A percentile compares a stretch with the other conserved stretches of the same genome.
phyloP scores from a whole-genome alignment of 2,797 vertebrate species.

The Kryptolebias ocellatus region DNA sequence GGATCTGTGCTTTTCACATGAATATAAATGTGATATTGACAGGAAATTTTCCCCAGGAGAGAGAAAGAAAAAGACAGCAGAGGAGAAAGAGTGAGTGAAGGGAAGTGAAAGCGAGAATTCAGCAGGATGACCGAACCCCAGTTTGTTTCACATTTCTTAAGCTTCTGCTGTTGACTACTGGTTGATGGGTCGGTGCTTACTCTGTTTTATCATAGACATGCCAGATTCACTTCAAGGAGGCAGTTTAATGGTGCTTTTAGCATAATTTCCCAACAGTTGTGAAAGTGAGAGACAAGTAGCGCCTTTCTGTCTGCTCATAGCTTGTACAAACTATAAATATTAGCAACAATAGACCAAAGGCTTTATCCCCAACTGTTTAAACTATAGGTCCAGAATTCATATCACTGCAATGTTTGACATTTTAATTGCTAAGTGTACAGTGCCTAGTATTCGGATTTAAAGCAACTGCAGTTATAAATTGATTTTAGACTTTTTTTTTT shows the following conservation, averaged over 20 bases:
- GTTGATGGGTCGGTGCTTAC: conserved; percentile 54
- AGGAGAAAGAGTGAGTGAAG: conserved; percentile 41
- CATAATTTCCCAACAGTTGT: conserved; percentile 60
- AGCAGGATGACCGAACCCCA: conserved; percentile 34
- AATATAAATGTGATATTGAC: conserved; percentile 80
- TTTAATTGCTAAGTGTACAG: background rate
- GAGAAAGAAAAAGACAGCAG: conserved; percentile 40
- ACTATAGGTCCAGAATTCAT: conserved; percentile 13
- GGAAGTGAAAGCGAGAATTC: conserved; percentile 38
- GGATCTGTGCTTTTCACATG: conserved; percentile 57
- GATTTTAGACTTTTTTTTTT: background rate
- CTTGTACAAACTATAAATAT: conserved; percentile 50
- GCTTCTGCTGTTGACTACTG: conserved; percentile 50
- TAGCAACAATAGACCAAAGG: conserved; percentile 24
- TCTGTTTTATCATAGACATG: conserved; percentile 69
- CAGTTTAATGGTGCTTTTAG: conserved; percentile 74
- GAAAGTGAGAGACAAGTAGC: conserved; percentile 66
- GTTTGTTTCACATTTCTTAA: conserved; percentile 51
- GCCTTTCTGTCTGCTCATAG: conserved; percentile 55
- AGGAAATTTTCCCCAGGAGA: conserved; percentile 62
- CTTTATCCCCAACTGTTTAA: conserved; percentile 3
- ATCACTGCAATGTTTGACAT: background rate
- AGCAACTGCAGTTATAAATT: background rate
- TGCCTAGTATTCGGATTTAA: background rate
- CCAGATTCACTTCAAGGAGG: conserved; percentile 70